Evolutionary conservation across 1,140 invertebrate genomes (phyloP).

Genomic region (Hypsibius dujardini): DNA sequence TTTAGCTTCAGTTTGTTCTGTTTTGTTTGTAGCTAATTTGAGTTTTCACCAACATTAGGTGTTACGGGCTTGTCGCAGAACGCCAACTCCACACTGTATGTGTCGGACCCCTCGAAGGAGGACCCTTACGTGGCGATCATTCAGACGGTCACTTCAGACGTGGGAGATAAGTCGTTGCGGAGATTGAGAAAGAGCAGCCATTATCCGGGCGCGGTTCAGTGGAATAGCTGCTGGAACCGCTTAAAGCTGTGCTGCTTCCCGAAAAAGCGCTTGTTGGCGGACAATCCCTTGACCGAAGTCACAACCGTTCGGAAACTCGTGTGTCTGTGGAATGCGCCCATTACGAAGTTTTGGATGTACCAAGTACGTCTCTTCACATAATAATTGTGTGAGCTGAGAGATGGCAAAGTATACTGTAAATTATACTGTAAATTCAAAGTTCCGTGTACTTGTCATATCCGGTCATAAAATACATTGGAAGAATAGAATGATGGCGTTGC

Average conservation of each 20-base stretch:
- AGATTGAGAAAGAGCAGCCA: slow-evolving; percentile 1
- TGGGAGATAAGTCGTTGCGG: not conserved
- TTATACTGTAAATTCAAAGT: too few relatives aligned
- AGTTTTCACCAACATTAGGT: not conserved
- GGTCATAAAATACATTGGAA: too few relatives aligned
- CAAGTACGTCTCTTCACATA: slow-evolving; percentile 25
- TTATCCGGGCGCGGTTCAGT: not conserved
- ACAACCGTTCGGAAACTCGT: slow-evolving; percentile 25
- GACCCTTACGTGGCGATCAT: not conserved
- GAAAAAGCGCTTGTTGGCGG: not conserved
- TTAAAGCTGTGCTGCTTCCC: not conserved
- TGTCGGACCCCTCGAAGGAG: not conserved
- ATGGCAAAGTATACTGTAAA: not conserved
- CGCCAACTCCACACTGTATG: slow-evolving; percentile 4
- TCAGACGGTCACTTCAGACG: too few relatives aligned
- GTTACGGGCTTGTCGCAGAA: not conserved
- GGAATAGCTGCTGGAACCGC: not conserved
- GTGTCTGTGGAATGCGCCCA: slow-evolving; percentile 31
- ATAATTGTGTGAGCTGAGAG: not conserved
- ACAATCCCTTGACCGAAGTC: not conserved
- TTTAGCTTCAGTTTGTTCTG: too few relatives aligned
- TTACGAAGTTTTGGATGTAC: slow-evolving; percentile 33
- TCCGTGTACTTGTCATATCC: too few relatives aligned
- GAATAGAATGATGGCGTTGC: too few relatives aligned
- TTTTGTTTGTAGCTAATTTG: too few relatives aligned